Conservation (phyloP, 53 echinoderm and acorn worm genomes). For the Holothuria leucospilota region DNA sequence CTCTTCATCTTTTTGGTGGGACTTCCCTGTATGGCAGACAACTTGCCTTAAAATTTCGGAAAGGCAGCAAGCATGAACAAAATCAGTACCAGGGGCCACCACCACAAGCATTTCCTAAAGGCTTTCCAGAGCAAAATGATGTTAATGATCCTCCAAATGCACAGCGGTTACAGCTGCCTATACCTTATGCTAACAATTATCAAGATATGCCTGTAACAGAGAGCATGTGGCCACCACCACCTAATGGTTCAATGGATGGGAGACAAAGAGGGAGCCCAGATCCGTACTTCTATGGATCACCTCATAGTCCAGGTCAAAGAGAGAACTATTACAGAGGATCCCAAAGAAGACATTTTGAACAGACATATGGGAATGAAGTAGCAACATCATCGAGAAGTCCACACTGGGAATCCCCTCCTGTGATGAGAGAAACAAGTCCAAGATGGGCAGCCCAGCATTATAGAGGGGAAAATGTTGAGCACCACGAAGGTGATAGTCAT, state of each 20-base stretch:
- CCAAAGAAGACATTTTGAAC: constrained; percentile 1
- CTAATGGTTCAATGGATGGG: not conserved
- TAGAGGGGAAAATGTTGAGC: not conserved
- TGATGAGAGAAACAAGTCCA: constrained; percentile 5
- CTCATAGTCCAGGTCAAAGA: not conserved
- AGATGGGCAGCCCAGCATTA: not conserved
- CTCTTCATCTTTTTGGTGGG: constrained; percentile 79
- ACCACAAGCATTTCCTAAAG: constrained; percentile 43
- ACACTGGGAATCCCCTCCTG: constrained; percentile 26
- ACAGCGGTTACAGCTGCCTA: not conserved
- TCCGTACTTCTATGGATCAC: not conserved
- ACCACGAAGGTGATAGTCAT: too few relatives aligned
- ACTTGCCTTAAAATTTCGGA: constrained; percentile 79
- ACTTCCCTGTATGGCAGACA: constrained; percentile 62
- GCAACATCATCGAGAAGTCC: constrained; percentile 14
- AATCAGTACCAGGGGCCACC: constrained; percentile 10
- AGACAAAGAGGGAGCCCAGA: not conserved
- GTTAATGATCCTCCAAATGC: not conserved
- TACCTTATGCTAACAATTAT: not conserved
- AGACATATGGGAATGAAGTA: not conserved
- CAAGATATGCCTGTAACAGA: not conserved
- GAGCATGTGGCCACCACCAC: not conserved
- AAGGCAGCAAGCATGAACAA: constrained; percentile 82
- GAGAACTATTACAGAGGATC: not conserved
- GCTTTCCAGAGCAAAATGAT: not conserved